phyloP scores from a whole-genome alignment of 2,113 vertebrate species.

The Lycocorax pyrrhopterus region DNA sequence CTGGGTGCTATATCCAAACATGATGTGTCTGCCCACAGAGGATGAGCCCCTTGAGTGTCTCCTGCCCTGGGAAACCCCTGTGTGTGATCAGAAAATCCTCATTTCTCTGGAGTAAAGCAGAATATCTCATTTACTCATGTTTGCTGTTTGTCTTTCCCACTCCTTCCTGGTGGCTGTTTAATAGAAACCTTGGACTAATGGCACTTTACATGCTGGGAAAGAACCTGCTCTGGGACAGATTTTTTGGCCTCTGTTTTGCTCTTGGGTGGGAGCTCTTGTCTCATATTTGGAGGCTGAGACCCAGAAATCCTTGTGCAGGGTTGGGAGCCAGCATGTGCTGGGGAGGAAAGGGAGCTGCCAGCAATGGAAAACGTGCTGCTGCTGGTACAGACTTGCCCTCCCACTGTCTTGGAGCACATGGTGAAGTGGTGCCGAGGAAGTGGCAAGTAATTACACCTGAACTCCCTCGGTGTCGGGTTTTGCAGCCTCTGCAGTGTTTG shows the following conservation, averaged over 20 bases:
- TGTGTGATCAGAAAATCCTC: neutral
- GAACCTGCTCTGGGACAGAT: neutral
- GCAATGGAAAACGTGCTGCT: rapidly evolving
- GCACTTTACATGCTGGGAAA: neutral
- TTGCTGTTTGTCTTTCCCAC: neutral
- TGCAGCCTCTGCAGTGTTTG: constrained; percentile 1
- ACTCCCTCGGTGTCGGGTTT: neutral
- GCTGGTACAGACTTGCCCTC: neutral
- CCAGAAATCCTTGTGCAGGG: neutral
- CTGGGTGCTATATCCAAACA: neutral
- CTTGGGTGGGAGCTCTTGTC: neutral
- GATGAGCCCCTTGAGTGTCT: rapidly evolving
- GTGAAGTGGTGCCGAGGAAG: neutral
- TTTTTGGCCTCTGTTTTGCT: neutral
- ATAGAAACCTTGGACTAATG: neutral
- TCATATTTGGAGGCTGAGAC: neutral
- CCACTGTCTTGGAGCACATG: neutral
- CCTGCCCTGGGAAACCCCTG: rapidly evolving
- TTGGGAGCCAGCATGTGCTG: neutral
- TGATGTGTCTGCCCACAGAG: neutral
- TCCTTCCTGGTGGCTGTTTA: neutral
- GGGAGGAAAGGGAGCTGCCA: neutral
- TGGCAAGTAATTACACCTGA: neutral
- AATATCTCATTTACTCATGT: neutral
- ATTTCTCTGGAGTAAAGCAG: neutral